Conservation (phyloP, 2,113 vertebrate species). For the Odocoileus hemionus region DNA sequence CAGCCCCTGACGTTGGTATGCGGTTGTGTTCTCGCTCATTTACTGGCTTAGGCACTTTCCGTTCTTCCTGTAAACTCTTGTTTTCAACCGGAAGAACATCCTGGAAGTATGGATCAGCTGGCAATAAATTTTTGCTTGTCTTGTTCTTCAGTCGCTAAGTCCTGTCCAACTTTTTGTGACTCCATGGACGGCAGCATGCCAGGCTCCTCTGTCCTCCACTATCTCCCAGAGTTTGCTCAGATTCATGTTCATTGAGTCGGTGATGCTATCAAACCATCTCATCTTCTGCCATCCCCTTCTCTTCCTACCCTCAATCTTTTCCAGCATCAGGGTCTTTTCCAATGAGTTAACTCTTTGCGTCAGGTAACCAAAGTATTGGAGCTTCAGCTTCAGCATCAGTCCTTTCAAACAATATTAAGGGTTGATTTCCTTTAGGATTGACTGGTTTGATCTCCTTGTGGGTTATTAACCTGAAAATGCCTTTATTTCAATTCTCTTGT, state of each 20-base stretch:
- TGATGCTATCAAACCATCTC: not conserved
- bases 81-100: not conserved
- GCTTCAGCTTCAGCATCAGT: not conserved
- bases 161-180: not conserved
- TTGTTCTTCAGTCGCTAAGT: not conserved
- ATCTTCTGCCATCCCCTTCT: not conserved
- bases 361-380: not conserved
- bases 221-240: not conserved
- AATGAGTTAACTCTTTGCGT: not conserved
- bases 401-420: not conserved
- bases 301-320: not conserved
- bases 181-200: not conserved
- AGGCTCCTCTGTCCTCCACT: not conserved
- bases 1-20: rapidly evolving
- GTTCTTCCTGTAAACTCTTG: not conserved
- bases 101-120: not conserved
- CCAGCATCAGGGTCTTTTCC: not conserved
- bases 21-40: rapidly evolving
- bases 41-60: too few species aligned
- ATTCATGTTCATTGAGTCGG: not conserved
- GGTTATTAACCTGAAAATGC: not conserved
- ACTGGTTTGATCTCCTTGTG: not conserved
- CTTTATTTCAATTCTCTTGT: not conserved
- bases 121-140: not conserved
- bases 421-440: not conserved